Evolutionary conservation across 2,797 vertebrate genomes (phyloP).

Genomic region (Botia almorhae): DNA sequence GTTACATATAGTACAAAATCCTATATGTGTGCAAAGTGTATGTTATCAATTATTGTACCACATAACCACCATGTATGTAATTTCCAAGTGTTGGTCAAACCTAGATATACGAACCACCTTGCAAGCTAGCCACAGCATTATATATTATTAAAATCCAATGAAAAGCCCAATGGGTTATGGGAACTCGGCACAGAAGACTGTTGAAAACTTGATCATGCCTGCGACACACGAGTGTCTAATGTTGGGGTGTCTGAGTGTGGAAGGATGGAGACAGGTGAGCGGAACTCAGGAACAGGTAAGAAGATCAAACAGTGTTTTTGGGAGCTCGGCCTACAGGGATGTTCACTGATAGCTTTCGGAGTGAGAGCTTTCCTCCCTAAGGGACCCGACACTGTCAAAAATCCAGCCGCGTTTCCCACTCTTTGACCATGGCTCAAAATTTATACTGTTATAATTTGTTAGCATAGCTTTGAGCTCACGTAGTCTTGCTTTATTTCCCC

Average conservation of each 20-base stretch:
- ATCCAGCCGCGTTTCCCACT: conserved; percentile 46
- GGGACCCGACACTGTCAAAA: conserved; percentile 40
- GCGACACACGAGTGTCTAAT: conserved; percentile 14
- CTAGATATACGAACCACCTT: neutral
- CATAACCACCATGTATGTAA: neutral
- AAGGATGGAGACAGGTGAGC: conserved; percentile 26
- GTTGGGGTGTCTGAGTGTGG: conserved; percentile 14
- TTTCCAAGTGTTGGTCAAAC: neutral
- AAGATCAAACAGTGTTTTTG: conserved; percentile 53
- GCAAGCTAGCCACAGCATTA: neutral
- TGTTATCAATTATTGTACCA: neutral
- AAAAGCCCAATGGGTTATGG: conserved; percentile 9
- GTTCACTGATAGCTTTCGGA: conserved; percentile 24
- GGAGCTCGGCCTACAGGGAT: conserved; percentile 29
- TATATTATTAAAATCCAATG: conserved; percentile 2
- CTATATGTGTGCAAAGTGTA: neutral
- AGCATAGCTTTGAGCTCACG: conserved; percentile 30
- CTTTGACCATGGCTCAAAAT: conserved; percentile 60
- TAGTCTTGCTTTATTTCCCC: conserved; percentile 45
- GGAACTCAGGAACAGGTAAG: conserved; percentile 47
- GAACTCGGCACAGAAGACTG: conserved; percentile 8
- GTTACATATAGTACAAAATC: neutral
- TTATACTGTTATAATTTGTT: conserved; percentile 49
- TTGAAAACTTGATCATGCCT: conserved; percentile 32
- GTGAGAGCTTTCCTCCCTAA: conserved; percentile 22